Percentiles rank a stretch among this genome's conserved stretches.
Conservation (phyloP, 2,888 invertebrate species). For the Gymnosoma rotundatum region DNA sequence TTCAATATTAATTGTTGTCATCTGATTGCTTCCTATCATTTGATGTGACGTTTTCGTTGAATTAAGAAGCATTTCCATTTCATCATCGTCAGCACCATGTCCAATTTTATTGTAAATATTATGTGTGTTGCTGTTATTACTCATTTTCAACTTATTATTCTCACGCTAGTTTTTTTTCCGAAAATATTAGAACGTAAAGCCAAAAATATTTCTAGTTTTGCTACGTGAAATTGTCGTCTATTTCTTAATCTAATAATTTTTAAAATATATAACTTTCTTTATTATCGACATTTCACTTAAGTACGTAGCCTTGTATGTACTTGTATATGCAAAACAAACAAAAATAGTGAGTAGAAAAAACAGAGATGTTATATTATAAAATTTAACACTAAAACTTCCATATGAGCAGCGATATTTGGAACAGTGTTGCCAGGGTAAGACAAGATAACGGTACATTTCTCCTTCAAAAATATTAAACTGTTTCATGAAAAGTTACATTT, state of each 20-base stretch:
- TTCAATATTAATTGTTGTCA: constrained; percentile 73
- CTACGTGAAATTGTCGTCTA: background rate
- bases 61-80: constrained; percentile 55
- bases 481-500: too few relatives aligned
- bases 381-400: background rate
- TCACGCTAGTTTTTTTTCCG: background rate
- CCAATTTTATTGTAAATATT: constrained; percentile 48
- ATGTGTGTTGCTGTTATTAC: constrained; percentile 61
- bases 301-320: too few relatives aligned
- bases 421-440: too few relatives aligned
- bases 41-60: constrained; percentile 17
- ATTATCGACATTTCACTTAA: constrained; percentile 56
- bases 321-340: constrained; percentile 32
- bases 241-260: background rate
- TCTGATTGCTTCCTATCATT: constrained; percentile 21
- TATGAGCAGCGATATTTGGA: too few relatives aligned
- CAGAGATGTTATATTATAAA: constrained; percentile 23
- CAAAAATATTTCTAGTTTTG: background rate
- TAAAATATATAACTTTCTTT: constrained; percentile 25
- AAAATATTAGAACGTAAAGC: background rate
- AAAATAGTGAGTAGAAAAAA: constrained; percentile 12
- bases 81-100: constrained; percentile 12
- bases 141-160: constrained; percentile 46
- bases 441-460: too few relatives aligned
- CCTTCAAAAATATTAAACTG: too few relatives aligned